These are phyloP conservation scores for Tetrapedia diversipes DNA, from an alignment of 2,888 invertebrate genomes.

Conservation along the genomic window DNA sequence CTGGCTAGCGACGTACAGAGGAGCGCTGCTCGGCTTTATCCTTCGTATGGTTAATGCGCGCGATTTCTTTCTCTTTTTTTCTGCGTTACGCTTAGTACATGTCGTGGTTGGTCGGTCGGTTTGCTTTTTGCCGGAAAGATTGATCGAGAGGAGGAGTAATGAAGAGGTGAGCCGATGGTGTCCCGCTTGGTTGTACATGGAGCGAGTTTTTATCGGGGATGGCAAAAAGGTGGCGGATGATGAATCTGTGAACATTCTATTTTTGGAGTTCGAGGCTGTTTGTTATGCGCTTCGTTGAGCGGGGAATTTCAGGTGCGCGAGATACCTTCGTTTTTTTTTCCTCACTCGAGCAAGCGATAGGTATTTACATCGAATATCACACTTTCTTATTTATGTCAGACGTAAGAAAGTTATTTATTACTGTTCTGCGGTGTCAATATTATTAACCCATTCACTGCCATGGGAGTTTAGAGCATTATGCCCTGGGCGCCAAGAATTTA, in stretches of 20 bases:
- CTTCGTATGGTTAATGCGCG: slow-evolving; percentile 2
- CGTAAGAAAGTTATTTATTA: too few relatives aligned
- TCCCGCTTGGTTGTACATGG: neutral
- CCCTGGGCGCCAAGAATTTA: too few relatives aligned
- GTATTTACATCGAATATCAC: too few relatives aligned
- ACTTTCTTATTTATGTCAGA: too few relatives aligned
- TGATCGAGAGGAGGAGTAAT: slow-evolving; percentile 7
- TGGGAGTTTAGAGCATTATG: too few relatives aligned
- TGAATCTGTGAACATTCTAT: neutral
- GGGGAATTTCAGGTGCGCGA: neutral
- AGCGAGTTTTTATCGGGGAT: neutral
- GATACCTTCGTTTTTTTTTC: neutral
- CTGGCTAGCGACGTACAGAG: neutral
- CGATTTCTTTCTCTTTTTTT: neutral
- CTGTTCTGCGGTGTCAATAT: too few relatives aligned
- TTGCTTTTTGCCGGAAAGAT: neutral
- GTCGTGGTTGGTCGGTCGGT: neutral
- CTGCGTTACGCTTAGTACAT: neutral
- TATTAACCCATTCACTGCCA: too few relatives aligned
- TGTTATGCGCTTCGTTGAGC: too few relatives aligned
- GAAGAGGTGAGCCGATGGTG: neutral
- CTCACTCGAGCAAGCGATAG: too few relatives aligned
- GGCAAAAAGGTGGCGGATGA: slow-evolving; percentile 3
- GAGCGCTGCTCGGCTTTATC: slow-evolving; percentile 14
- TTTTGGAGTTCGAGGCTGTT: neutral